These are phyloP conservation scores for Globodera ellingtonae DNA, from an alignment of 1,140 invertebrate genomes.

Conservation along the genomic window DNA sequence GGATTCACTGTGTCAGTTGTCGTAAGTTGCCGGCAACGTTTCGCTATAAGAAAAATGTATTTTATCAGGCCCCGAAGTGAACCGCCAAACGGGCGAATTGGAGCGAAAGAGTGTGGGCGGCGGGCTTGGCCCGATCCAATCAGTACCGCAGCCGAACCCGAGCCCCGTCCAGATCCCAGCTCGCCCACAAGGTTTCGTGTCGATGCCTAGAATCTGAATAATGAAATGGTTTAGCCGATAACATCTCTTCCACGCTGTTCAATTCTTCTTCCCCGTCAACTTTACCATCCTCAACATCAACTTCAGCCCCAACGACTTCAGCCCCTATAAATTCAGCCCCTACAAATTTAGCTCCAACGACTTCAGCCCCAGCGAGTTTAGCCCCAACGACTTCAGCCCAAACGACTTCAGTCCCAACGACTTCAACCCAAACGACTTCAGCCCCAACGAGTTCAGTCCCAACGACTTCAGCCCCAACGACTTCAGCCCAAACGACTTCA, in stretches of 20 bases:
- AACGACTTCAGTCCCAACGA: neutral
- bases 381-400: neutral
- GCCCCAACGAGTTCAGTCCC: neutral
- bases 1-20: conserved; percentile 44
- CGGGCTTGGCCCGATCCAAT: neutral
- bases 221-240: neutral
- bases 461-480: neutral
- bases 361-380: neutral
- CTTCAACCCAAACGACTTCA: neutral
- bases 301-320: neutral
- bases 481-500: neutral
- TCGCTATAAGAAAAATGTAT: neutral
- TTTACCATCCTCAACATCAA: neutral
- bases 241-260: neutral
- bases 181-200: no score
- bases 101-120: neutral
- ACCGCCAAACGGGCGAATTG: conserved; percentile 24
- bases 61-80: conserved; percentile 20
- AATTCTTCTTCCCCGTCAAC: neutral
- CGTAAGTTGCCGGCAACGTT: conserved; percentile 28
- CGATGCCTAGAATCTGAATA: no score
- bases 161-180: neutral
- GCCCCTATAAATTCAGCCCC: neutral
- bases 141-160: conserved; percentile 6
- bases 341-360: neutral